Percentiles rank a stretch among this genome's conserved stretches.
phyloP scores from a whole-genome alignment of 2,113 vertebrate species.

The Piprites chloris region DNA sequence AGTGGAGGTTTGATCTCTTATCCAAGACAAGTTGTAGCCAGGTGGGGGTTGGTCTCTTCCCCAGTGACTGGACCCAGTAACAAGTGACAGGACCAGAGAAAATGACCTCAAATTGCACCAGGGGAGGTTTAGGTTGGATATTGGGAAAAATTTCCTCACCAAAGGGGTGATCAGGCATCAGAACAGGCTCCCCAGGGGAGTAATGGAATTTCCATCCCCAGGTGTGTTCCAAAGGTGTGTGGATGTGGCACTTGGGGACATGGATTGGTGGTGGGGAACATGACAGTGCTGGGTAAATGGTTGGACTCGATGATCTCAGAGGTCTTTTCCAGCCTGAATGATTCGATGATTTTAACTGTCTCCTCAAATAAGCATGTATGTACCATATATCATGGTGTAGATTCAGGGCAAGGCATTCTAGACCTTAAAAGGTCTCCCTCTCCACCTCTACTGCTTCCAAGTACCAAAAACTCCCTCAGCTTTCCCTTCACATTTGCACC shows the following conservation, averaged over 20 bases:
- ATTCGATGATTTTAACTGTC: background rate
- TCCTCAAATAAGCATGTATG: background rate
- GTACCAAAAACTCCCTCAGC: background rate
- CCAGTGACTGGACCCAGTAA: too few species aligned
- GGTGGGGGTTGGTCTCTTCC: background rate
- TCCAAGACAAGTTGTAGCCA: background rate
- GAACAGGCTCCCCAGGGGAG: background rate
- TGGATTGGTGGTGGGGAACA: background rate
- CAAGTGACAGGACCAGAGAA: background rate
- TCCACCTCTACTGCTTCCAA: background rate
- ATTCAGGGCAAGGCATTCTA: background rate
- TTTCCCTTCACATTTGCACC: background rate
- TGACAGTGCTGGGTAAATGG: background rate
- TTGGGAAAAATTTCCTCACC: background rate
- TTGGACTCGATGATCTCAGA: background rate
- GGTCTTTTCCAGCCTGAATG: background rate
- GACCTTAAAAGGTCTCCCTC: background rate
- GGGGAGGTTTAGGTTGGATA: background rate
- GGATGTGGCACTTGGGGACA: background rate
- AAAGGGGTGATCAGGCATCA: background rate
- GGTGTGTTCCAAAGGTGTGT: too few species aligned
- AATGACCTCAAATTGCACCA: background rate
- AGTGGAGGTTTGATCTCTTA: background rate
- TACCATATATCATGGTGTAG: background rate
- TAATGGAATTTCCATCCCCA: background rate